Base-by-base conservation (phyloP, 2,797 vertebrate genomes). In the Erethizon dorsatum region DNA sequence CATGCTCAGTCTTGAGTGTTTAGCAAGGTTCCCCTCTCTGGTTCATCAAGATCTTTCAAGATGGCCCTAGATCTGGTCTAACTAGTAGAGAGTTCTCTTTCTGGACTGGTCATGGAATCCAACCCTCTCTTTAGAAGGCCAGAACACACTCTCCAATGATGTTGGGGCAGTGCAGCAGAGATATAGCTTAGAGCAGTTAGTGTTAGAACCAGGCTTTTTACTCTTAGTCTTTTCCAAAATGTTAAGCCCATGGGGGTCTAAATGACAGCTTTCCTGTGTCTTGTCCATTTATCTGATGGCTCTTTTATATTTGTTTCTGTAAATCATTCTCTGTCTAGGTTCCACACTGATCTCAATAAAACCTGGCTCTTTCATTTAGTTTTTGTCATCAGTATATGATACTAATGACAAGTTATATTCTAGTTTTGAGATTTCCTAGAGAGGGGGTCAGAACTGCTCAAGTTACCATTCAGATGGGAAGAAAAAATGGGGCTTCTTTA, bases 231-330 rank as follows among this genome's bases (percentile, higher is more conserved):
- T 94, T 86, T 13, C 57, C 59, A 83, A 93, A 83, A 8, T 18
- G 11, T 22, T 59, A 41, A 93, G 7, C 20, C 41, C 2, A 0
- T 2, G 0, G 26, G 56, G 2, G 0, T 71, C 14, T 65, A 45
- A 93, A 37, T 41, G 56, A 63, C 82, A 52, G 50, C 5, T 33
- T 79, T 61, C 17, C n/a, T 52, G 2, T 59, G 20, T 37, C 37
- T 8, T 80, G 5, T 13, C 41, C 24, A 45, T 89, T 84, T 20
- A 50, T 71, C 52, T 18, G 11, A 54, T 61, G n/a, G 6, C 56
- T 75, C 17, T 50, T n/a, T 24, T 80, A 20, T 80, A 20, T 78
- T 83, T 56, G 24, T 37, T n/a, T 79, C 65, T 26, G 0, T 63
- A 73, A 71, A 88, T 63, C 22, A 12, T 61, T 71, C 47, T 80